Conservation (phyloP, 2,888 invertebrate species). For the Leptarthrus brevirostris region DNA sequence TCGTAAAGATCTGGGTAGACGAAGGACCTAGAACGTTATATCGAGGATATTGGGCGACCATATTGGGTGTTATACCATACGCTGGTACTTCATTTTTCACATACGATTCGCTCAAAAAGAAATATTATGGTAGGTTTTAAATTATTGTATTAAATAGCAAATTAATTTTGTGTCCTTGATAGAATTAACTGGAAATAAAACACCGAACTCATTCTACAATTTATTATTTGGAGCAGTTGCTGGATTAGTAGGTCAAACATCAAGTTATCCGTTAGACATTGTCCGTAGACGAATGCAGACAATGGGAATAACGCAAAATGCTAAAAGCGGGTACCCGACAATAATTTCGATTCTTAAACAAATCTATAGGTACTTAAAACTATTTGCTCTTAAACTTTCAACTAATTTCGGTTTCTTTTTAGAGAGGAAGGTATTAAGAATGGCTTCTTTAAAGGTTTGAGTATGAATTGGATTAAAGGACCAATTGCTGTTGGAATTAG, state of each 20-base stretch:
- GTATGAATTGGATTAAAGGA: conserved; percentile 98
- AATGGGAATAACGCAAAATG: conserved; percentile 67
- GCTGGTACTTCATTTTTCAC: conserved; percentile 98
- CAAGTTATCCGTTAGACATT: conserved; percentile 96
- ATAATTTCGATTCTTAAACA: conserved; percentile 75
- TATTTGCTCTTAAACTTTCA: background rate
- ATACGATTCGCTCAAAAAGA: conserved; percentile 91
- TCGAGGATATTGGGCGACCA: conserved; percentile 88
- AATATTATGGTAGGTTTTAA: conserved; percentile 74
- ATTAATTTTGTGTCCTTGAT: conserved; percentile 43
- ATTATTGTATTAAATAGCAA: background rate
- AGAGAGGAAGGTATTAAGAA: conserved; percentile 88
- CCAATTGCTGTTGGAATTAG: conserved; percentile 94
- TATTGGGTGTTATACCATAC: conserved; percentile 94
- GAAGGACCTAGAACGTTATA: conserved; percentile 86
- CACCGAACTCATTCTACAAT: conserved; percentile 73
- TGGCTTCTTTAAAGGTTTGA: conserved; percentile 98
- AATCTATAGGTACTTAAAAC: conserved; percentile 76
- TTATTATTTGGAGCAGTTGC: conserved; percentile 89
- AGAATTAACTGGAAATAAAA: conserved; percentile 67
- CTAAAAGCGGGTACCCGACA: conserved; percentile 71
- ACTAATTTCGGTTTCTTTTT: too few species aligned
- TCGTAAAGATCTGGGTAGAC: conserved; percentile 76
- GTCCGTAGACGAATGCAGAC: conserved; percentile 77
- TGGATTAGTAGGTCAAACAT: conserved; percentile 92